Conservation (phyloP, 2,113 vertebrate genomes). For the Antennarius striatus region DNA sequence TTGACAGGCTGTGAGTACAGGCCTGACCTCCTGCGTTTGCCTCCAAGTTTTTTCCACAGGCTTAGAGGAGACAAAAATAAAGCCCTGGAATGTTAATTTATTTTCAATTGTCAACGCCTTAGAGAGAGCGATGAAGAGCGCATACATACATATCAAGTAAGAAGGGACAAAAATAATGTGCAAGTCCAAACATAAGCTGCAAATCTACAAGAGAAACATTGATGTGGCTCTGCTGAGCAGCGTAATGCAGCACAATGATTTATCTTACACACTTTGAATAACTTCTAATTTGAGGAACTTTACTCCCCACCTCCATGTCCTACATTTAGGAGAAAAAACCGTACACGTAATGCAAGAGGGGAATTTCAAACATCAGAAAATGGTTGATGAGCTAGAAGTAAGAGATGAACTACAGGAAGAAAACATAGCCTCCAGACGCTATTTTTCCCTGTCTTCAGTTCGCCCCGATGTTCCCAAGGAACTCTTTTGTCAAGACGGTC, state of each 20-base stretch:
- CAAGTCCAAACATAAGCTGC: constrained; percentile 67
- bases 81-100: constrained; percentile 85
- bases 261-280: constrained; percentile 60
- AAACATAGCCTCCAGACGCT: constrained; percentile 51
- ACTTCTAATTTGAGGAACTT: constrained; percentile 68
- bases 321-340: constrained; percentile 54
- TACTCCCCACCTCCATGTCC: constrained; percentile 57
- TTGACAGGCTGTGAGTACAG: constrained; percentile 80
- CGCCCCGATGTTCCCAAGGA: constrained; percentile 59
- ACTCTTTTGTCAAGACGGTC: constrained; percentile 74
- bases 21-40: constrained; percentile 76
- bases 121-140: constrained; percentile 72
- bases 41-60: constrained; percentile 75
- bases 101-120: constrained; percentile 79
- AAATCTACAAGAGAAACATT: constrained; percentile 64
- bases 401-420: constrained; percentile 42
- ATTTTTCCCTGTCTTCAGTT: constrained; percentile 46
- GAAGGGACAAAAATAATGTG: constrained; percentile 68
- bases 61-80: constrained; percentile 78
- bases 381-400: constrained; percentile 54
- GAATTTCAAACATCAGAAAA: constrained; percentile 65
- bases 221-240: constrained; percentile 48
- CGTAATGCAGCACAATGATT: constrained; percentile 60
- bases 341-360: constrained; percentile 43
- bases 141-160: constrained; percentile 81